phyloP scores from a whole-genome alignment of 2,888 invertebrate species.

The Chaetogeoica ovagalla region DNA sequence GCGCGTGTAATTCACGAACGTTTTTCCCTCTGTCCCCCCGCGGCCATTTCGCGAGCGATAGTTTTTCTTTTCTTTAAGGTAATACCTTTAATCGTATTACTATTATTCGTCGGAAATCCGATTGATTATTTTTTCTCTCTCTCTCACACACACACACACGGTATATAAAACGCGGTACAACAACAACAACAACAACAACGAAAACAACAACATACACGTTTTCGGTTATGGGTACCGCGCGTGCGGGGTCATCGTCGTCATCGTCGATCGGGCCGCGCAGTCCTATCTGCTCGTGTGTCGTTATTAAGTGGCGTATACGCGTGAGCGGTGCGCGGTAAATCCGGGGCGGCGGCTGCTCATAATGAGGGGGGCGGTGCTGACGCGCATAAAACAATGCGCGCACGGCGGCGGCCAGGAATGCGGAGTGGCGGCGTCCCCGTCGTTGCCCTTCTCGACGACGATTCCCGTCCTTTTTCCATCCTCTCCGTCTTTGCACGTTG shows the following conservation, averaged over 20 bases:
- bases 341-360: conserved; percentile 39
- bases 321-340: conserved; percentile 31
- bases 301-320: conserved; percentile 51
- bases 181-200: neutral
- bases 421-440: conserved; percentile 21
- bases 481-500: neutral
- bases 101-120: neutral
- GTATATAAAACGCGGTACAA: too few relatives aligned
- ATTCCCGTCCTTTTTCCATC: conserved; percentile 21
- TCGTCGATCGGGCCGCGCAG: neutral
- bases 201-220: neutral
- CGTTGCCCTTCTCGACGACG: conserved; percentile 20
- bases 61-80: too few relatives aligned
- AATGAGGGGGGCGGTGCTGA: conserved; percentile 52
- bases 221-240: conserved; percentile 2
- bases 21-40: too few relatives aligned
- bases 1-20: too few relatives aligned
- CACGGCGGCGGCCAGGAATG: conserved; percentile 38
- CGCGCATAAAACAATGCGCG: conserved; percentile 51
- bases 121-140: conserved; percentile 14
- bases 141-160: too few relatives aligned
- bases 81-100: too few relatives aligned
- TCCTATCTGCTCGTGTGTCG: conserved; percentile 8
- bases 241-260: conserved; percentile 14
- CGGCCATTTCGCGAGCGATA: too few relatives aligned